These are phyloP conservation scores for Tenthredo amoena DNA, from an alignment of 2,888 invertebrate species.

Conservation along the genomic window DNA sequence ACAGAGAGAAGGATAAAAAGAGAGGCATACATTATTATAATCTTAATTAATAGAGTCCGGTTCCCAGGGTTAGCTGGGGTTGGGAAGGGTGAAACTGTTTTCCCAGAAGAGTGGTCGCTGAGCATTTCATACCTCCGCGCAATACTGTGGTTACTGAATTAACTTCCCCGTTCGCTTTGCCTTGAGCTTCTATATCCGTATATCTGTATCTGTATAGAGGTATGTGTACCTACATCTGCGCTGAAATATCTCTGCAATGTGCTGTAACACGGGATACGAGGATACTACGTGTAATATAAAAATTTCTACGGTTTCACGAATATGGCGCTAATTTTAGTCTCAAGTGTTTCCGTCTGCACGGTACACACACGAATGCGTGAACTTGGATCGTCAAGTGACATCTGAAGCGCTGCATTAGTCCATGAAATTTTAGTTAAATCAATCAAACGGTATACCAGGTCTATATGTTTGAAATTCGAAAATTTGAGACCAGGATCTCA, in stretches of 20 bases:
- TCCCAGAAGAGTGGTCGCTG: constrained; percentile 48
- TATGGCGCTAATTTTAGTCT: background rate
- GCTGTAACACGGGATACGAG: background rate
- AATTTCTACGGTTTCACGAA: background rate
- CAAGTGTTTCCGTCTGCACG: background rate
- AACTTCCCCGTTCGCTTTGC: constrained; percentile 42
- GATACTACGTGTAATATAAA: background rate
- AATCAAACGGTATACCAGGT: background rate
- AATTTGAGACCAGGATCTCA: background rate
- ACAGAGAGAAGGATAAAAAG: background rate
- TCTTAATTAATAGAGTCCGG: constrained; percentile 52
- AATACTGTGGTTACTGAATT: constrained; percentile 48
- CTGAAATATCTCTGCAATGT: constrained; percentile 11
- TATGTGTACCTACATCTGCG: background rate
- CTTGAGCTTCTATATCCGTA: background rate
- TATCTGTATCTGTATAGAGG: background rate
- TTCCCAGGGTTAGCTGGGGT: constrained; percentile 22
- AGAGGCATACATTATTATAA: constrained; percentile 48
- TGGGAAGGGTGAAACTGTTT: constrained; percentile 50
- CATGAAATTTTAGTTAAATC: background rate
- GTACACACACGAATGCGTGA: background rate
- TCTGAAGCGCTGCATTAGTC: background rate
- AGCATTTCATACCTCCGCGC: constrained; percentile 49
- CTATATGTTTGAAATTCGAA: background rate
- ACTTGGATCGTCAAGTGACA: background rate